Conservation (phyloP, 2,797 vertebrate species). For the Coregonus suidteri region DNA sequence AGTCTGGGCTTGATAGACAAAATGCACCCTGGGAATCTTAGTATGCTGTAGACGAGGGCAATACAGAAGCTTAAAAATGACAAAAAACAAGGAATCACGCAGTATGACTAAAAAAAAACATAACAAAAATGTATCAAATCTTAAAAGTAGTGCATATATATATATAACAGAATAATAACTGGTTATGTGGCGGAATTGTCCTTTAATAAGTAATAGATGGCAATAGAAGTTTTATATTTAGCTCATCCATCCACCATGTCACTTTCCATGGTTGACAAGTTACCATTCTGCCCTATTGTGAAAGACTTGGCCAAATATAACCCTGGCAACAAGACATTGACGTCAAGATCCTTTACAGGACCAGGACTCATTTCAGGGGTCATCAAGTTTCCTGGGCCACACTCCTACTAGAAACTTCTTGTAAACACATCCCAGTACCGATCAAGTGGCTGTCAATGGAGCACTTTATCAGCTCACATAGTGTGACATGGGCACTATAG, state of each 20-base stretch:
- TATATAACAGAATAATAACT: no score
- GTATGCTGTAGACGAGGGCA: no score
- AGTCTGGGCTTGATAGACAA: no score
- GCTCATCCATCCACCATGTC: neutral
- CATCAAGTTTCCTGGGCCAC: neutral
- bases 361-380: neutral
- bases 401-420: neutral
- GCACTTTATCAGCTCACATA: neutral
- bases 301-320: neutral
- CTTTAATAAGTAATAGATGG: neutral
- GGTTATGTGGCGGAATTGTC: no score
- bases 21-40: no score
- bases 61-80: no score
- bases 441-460: neutral
- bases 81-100: no score
- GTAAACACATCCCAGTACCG: slow-evolving; percentile 11
- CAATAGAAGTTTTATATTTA: neutral
- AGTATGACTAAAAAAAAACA: no score
- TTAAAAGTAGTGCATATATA: no score
- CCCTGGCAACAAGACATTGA: neutral
- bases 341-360: neutral
- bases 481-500: slow-evolving; percentile 48
- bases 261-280: neutral
- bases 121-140: neutral
- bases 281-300: neutral